Conservation (phyloP, 2,888 invertebrate genomes). For the Pandemis heparana region DNA sequence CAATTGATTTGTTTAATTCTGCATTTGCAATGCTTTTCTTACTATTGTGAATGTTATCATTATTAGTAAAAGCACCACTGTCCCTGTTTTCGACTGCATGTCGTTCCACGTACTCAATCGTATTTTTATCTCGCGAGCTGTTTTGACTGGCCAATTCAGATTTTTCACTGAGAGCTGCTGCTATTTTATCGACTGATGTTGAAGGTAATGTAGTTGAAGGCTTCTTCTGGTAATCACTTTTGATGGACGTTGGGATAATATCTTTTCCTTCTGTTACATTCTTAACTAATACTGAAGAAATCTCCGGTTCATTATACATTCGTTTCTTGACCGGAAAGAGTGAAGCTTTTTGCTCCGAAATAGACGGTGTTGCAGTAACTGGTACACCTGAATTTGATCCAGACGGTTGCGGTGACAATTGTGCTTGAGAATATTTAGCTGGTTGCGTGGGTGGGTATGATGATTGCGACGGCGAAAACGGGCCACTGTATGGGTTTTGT, state of each 20-base stretch:
- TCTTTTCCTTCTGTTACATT: constrained; percentile 63
- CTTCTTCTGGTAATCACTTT: constrained; percentile 66
- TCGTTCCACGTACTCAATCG: constrained; percentile 56
- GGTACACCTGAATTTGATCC: constrained; percentile 54
- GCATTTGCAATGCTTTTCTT: constrained; percentile 58
- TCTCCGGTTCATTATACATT: constrained; percentile 83
- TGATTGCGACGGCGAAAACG: constrained; percentile 72
- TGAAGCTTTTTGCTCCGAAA: constrained; percentile 68
- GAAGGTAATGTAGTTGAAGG: constrained; percentile 55
- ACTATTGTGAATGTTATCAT: constrained; percentile 57
- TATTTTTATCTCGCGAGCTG: constrained; percentile 64
- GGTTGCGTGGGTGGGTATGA: constrained; percentile 70
- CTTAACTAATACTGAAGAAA: constrained; percentile 61
- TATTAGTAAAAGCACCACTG: constrained; percentile 53
- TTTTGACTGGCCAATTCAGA: constrained; percentile 71
- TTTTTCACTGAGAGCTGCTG: constrained; percentile 74
- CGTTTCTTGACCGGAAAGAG: constrained; percentile 88
- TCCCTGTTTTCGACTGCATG: constrained; percentile 58
- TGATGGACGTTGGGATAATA: constrained; percentile 50
- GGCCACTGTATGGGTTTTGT: constrained; percentile 77
- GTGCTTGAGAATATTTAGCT: constrained; percentile 67
- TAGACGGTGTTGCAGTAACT: constrained; percentile 56
- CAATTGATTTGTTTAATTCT: constrained; percentile 60
- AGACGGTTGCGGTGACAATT: constrained; percentile 62
- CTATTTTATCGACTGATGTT: constrained; percentile 74